Base-by-base conservation (phyloP, 2,113 vertebrate genomes). In the Lophius piscatorius region DNA sequence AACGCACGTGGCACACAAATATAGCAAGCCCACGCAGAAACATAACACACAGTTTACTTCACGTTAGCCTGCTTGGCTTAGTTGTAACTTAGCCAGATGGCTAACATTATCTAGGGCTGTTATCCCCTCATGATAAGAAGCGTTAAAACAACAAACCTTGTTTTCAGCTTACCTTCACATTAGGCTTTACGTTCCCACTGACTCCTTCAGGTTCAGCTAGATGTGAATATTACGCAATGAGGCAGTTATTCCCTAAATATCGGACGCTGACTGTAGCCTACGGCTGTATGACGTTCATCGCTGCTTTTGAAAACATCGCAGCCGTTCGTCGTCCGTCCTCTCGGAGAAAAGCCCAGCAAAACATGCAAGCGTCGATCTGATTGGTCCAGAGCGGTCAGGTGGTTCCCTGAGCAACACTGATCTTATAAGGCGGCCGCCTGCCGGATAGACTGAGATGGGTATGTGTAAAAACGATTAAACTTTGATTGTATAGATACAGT, bases 291-390 rank as follows among this genome's bases (percentile, higher is more conserved):
- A 85, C 89, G 90, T 89, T 84, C 86, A 76, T 82, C 60, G 80
- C 80, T 82, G 88, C 52, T 79, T 87, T 90, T 92, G 92, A 92
- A 93, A 93, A 93, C 92, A 92, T 91, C 88, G 57, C 86, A 85
- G 81, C 67, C 62, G 81, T 79, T 84, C 76, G 85, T 86, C 75
- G 78, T 41, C 78, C 76, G 80, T 79, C 81, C 90, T 87, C 88
- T 83, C 87, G 67, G 80, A 91, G 87, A 90, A 90, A 86, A 92
- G 70, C 85, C 85, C 18, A 86, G 85, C 83, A 86, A 88, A 91
- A 89, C 88, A 90, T 65, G 83, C 84, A 71, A 89, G 64, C 80
- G 14, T 0, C 44, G 17, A 9, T 54, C 17, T 45, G 34, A 92
- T 92, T 92, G 90, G 92, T 6, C 5, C 33, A 59, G 3, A 0